phyloP scores from a whole-genome alignment of 2,888 invertebrate genomes.

The Hyposoter dolosus region DNA sequence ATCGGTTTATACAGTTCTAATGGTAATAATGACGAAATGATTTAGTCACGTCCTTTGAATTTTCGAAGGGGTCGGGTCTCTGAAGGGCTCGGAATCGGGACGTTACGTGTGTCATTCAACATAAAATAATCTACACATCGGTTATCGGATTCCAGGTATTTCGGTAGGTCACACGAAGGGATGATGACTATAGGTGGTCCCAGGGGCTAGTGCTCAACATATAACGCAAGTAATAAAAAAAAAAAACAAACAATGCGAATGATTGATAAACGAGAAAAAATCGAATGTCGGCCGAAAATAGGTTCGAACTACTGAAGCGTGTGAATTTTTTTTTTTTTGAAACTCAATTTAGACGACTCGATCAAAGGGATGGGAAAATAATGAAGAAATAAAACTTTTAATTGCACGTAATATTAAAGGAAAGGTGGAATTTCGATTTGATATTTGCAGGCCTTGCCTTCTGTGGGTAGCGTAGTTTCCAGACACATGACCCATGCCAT shows the following conservation, averaged over 20 bases:
- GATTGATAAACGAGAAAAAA: not conserved
- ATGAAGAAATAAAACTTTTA: slow-evolving; percentile 11
- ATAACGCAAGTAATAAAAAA: slow-evolving; percentile 30
- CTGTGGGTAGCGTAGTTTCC: slow-evolving; percentile 96
- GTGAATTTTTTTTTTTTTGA: not conserved
- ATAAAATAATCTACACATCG: slow-evolving; percentile 83
- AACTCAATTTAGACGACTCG: not conserved
- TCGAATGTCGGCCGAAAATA: not conserved
- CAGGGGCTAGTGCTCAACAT: slow-evolving; percentile 3
- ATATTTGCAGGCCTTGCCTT: slow-evolving; percentile 88
- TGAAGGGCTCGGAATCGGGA: slow-evolving; percentile 73
- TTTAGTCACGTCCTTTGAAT: slow-evolving; percentile 77
- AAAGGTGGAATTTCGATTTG: slow-evolving; percentile 71
- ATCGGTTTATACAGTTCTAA: not conserved
- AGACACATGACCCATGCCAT: slow-evolving; percentile 95
- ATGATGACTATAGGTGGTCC: slow-evolving; percentile 13
- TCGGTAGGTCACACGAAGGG: slow-evolving; percentile 27
- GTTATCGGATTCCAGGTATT: slow-evolving; percentile 62
- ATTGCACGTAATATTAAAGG: slow-evolving; percentile 21
- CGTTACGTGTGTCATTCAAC: slow-evolving; percentile 79
- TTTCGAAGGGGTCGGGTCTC: slow-evolving; percentile 84
- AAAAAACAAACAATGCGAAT: not conserved
- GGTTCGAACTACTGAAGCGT: slow-evolving; percentile 26
- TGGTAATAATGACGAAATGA: slow-evolving; percentile 70
- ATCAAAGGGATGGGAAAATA: slow-evolving; percentile 1